phyloP scores from a whole-genome alignment of 2,888 invertebrate species.

The Euzophera pinguis region DNA sequence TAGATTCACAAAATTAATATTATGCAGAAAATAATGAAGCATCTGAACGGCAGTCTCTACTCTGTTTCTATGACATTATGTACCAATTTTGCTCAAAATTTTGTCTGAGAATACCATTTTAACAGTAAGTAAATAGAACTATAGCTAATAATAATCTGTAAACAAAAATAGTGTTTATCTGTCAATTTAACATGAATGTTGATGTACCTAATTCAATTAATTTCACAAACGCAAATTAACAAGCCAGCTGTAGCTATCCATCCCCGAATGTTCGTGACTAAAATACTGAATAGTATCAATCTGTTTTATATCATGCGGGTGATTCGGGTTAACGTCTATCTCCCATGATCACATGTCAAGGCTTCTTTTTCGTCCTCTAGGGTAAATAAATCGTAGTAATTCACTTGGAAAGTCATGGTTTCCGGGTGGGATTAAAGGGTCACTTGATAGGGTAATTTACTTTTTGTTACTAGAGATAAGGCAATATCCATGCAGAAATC shows the following conservation, averaged over 20 bases:
- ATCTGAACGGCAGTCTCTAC: too few species aligned
- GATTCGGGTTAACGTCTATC: neutral
- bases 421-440: neutral
- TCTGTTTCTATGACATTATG: too few species aligned
- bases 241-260: neutral
- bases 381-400: neutral
- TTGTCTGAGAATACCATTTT: too few species aligned
- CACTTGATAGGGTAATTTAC: neutral
- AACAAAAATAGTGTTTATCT: too few species aligned
- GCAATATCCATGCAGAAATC: neutral
- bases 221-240: neutral
- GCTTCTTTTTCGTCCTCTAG: neutral
- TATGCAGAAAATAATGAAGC: too few species aligned
- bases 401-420: neutral
- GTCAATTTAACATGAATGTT: neutral
- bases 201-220: neutral
- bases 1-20: too few species aligned
- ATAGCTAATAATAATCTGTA: too few species aligned
- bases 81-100: too few species aligned
- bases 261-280: constrained; percentile 1
- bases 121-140: too few species aligned
- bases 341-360: neutral
- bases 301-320: constrained; percentile 5
- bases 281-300: constrained; percentile 2
- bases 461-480: neutral